Base-by-base conservation (phyloP, 2,888 invertebrate species). In the Operophtera brumata region DNA sequence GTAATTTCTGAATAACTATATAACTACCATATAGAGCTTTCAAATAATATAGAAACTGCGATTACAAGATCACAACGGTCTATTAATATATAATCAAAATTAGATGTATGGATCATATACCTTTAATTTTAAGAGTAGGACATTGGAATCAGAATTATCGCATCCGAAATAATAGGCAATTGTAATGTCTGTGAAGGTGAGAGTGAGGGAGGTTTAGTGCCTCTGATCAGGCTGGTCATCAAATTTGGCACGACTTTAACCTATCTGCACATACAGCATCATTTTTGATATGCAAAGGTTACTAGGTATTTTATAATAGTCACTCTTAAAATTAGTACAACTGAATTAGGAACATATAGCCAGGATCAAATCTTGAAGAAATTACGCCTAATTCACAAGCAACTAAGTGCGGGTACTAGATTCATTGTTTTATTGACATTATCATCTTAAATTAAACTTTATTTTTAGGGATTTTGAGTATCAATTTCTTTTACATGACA, bases 21-120 rank as follows among this genome's bases (percentile, higher is more conserved):
- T 37, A 49, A 20, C 11, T 48, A 41, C 7, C 13, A 36, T 41
- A 52, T 47, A 55, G 45, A 55, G 52, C 50, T 57, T 61, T 54
- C 46, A 11, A 49, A 49, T n/a, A n/a, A n/a, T 39, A 34, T 50
- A 50, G 28, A 52, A 34, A 11, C 9, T 34, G 8, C 30, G 20
- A 30, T 30, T 30, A 30, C 7, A 20, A 20, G 20, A 20, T 20
- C 20, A 20, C 20, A 30, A 30, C 7, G 7, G 7, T 30, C 11
- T 8, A 34, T n/a, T 34, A 8, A 32, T n/a, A n/a, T 34, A 34
- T 34, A 34, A 34, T 34, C 34, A 30, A 30, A n/a, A 2, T 6
- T 34, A 34, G 34, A 34, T 11, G 11, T 34, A 34, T 11, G 11
- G 11, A 34, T n/a, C n/a, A 34, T 37, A 25, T 26, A 35, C 8